phyloP scores from a whole-genome alignment of 2,113 vertebrate genomes.

The Xiphorhynchus elegans region DNA sequence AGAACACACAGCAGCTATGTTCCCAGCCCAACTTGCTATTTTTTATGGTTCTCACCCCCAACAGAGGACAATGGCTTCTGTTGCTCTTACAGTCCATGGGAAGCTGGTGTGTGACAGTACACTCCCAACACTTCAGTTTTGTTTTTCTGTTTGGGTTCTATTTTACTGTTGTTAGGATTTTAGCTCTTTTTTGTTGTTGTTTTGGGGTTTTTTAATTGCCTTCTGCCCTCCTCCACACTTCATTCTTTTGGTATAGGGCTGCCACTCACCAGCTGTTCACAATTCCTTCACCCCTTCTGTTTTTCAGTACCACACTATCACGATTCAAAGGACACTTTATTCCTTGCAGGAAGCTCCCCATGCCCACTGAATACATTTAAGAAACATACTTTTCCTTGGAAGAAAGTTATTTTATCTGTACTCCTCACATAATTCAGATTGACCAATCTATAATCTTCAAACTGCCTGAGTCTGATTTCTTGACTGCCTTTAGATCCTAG shows the following conservation, averaged over 20 bases:
- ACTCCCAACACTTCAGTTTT: background rate
- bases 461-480: slow-evolving; percentile 1
- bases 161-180: background rate
- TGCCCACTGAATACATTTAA: background rate
- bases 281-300: slow-evolving; percentile 45
- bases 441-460: background rate
- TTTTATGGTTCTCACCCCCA: slow-evolving; percentile 21
- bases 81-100: slow-evolving; percentile 17
- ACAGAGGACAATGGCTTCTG: slow-evolving; percentile 9
- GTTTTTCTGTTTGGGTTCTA: background rate
- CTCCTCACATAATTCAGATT: background rate
- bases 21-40: background rate
- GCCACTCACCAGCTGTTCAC: slow-evolving; percentile 67
- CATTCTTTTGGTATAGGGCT: slow-evolving; percentile 36
- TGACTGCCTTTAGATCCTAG: background rate
- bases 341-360: background rate
- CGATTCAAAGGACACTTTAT: slow-evolving; percentile 10
- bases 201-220: background rate
- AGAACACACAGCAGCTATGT: background rate
- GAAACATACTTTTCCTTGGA: background rate
- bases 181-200: background rate
- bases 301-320: slow-evolving; percentile 22
- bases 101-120: slow-evolving; percentile 10
- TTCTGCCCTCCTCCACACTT: slow-evolving; percentile 2
- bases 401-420: background rate